Evolutionary conservation across 2,888 invertebrate genomes (phyloP).

Genomic region (Alsophila aescularia): DNA sequence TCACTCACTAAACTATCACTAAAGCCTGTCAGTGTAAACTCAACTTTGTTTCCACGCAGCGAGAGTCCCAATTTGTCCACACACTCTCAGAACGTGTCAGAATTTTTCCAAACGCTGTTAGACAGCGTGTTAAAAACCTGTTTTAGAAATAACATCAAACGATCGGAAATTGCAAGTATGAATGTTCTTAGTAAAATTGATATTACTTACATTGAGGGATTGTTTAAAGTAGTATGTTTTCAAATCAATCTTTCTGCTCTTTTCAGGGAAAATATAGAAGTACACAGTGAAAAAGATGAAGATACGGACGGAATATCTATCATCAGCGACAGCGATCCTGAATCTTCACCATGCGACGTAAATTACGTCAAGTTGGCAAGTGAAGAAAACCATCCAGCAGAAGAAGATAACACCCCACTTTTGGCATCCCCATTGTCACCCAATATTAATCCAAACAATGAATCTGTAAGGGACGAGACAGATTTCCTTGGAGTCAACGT

Average conservation of each 20-base stretch:
- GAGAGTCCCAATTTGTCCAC: no score
- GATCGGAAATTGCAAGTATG: no score
- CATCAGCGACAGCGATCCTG: conserved; percentile 78
- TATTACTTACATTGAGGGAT: no score
- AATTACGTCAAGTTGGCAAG: conserved; percentile 47
- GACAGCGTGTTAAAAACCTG: no score
- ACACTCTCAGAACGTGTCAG: no score
- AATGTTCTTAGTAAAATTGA: no score
- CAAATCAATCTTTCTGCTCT: conserved; percentile 19
- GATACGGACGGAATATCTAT: conserved; percentile 82
- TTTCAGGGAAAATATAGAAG: conserved; percentile 50
- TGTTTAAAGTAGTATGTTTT: neutral
- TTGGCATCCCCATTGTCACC: conserved; percentile 8
- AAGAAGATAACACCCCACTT: conserved; percentile 30
- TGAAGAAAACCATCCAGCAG: conserved; percentile 52
- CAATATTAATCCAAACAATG: conserved; percentile 34
- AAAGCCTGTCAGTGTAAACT: no score
- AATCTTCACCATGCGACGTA: conserved; percentile 58
- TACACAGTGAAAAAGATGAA: conserved; percentile 70
- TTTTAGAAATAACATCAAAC: no score
- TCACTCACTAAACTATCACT: no score
- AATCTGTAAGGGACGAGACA: conserved; percentile 56
- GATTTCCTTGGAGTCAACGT: conserved; percentile 64
- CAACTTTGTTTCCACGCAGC: no score
- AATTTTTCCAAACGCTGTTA: no score